Evolutionary conservation across 2,888 invertebrate genomes (phyloP), one percentile per base, ranked within the genome.

Genomic region (Dusona sp.): DNA sequence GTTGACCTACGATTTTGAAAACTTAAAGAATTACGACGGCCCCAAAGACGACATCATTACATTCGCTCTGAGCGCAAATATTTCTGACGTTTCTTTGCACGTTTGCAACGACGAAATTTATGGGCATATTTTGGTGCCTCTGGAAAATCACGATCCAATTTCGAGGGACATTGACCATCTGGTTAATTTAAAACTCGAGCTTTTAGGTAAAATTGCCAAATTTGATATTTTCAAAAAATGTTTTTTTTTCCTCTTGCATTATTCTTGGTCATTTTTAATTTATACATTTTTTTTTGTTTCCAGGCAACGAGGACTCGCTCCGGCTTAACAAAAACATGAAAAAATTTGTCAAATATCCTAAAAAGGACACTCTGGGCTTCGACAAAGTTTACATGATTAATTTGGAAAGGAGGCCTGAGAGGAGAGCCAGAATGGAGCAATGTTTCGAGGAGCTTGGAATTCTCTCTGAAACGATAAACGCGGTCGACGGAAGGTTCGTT

Each of bases 311-410:
- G 81, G 88, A 91, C 72, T 90, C 92, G 22, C 89, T 95, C 54
- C 90, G 91, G 2, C 85, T 95, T 33, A 93, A 91, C 65, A 89
- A 90, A 25, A 87, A 88, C 79, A 88, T 94, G 83, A 88, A 90
- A 85, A 87, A 91, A 81, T 95, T 93, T 83, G 91, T 94, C 3
- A 87, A 82, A 38, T 91, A 93, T 90, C 95, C 95, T 0, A 88
- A 91, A 19, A 95, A 95, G 77, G 96, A 97, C 90, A 97, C 96
- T 82, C 94, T 97, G 64, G 96, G 96, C 0, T 96, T 98, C 88
- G 97, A 97, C 93, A 95, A 97, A 92, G 96, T 99, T 75, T 99
- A 96, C 92, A 96, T 99, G 96, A 99, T 99, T 22, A 99, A 99
- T 94, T 95, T 99, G 86, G 95, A 96, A 88, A 95, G 99, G 81